These are phyloP conservation scores for Aelia acuminata DNA, from an alignment of 2,888 invertebrate species.

Conservation along the genomic window DNA sequence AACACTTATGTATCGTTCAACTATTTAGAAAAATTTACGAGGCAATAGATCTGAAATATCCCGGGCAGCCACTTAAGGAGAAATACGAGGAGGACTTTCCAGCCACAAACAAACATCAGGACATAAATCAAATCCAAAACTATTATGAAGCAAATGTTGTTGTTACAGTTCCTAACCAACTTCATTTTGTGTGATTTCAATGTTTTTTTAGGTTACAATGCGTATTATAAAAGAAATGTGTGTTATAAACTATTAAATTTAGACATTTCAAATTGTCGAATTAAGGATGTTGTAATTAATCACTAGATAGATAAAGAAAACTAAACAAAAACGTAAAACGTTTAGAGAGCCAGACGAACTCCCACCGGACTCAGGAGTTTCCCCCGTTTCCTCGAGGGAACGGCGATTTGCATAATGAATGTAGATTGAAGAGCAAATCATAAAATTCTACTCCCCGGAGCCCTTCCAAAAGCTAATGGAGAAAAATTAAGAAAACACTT, in stretches of 20 bases:
- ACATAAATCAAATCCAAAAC: not conserved
- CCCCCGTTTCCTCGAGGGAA: not conserved
- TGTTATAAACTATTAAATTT: too few species aligned
- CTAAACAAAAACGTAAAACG: not conserved
- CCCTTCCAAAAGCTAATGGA: not conserved
- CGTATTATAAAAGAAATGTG: too few species aligned
- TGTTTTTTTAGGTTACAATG: too few species aligned
- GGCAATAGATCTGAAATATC: not conserved
- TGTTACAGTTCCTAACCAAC: not conserved
- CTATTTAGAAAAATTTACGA: not conserved
- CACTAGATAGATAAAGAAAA: not conserved
- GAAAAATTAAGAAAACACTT: not conserved
- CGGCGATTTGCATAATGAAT: constrained; percentile 6
- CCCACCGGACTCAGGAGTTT: not conserved
- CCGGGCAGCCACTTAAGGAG: not conserved
- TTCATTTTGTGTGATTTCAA: not conserved
- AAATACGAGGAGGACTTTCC: not conserved
- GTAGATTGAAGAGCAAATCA: constrained; percentile 19
- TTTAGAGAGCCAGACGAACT: not conserved
- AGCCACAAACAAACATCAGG: not conserved
- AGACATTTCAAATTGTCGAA: too few species aligned
- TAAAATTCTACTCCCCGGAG: not conserved
- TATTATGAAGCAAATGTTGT: too few species aligned
- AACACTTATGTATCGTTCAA: not conserved
- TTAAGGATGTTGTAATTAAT: too few species aligned